Conservation (phyloP, 2,113 vertebrate species). For the Eudyptes chrysolophus region DNA sequence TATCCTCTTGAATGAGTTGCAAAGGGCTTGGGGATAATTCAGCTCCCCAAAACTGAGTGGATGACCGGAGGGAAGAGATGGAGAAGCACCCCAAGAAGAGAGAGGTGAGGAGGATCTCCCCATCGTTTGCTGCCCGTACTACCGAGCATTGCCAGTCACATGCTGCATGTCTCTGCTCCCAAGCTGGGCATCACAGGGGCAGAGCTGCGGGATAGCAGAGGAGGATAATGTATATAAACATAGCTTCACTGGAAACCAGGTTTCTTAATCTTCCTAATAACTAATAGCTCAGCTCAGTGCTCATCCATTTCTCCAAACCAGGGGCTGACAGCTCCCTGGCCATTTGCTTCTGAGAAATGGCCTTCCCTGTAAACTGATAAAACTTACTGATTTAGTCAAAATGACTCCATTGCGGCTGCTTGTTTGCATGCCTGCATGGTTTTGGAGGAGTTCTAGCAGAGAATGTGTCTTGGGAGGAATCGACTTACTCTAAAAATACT, state of each 20-base stretch:
- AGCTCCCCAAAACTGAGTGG: not conserved
- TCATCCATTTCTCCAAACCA: not conserved
- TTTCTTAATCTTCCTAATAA: not conserved
- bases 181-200: fast-evolving
- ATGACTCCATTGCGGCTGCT: not conserved
- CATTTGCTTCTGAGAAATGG: not conserved
- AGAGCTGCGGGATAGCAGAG: not conserved
- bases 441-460: not conserved
- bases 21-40: not conserved
- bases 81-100: not conserved
- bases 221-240: fast-evolving
- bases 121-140: not conserved
- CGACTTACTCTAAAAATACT: not conserved
- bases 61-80: not conserved
- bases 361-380: not conserved
- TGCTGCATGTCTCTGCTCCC: not conserved
- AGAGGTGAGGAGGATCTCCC: not conserved
- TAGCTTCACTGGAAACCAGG: not conserved
- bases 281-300: fast-evolving
- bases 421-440: not conserved
- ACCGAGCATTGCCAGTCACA: fast-evolving
- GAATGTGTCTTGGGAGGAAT: not conserved
- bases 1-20: not conserved
- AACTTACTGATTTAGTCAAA: not conserved
- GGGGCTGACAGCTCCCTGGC: not conserved